A percentile compares a stretch with the other conserved stretches of the same genome.
These are phyloP conservation scores for Ptilorrhoa leucosticta DNA, from an alignment of 2,113 vertebrate genomes.

Conservation along the genomic window DNA sequence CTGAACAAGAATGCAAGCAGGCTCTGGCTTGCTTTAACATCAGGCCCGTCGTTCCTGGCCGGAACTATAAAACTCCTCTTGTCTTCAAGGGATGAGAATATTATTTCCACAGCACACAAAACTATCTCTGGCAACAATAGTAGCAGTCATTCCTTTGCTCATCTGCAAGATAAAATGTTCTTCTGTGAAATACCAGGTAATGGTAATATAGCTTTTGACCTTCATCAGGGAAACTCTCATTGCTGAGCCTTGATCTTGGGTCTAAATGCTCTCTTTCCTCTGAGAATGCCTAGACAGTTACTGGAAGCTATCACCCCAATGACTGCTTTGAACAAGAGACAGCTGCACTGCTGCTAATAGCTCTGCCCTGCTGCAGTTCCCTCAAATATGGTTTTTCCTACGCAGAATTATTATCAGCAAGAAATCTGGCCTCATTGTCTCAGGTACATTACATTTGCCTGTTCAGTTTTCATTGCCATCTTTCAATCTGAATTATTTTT, in stretches of 20 bases:
- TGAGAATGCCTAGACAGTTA: neutral
- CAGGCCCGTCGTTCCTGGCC: neutral
- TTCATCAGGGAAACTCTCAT: neutral
- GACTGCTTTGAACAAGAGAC: neutral
- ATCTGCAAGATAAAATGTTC: neutral
- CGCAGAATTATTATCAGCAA: neutral
- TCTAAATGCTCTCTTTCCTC: neutral
- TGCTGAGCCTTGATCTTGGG: neutral
- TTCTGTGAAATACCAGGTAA: neutral
- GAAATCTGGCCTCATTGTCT: neutral
- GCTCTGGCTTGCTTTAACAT: neutral
- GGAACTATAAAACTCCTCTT: neutral
- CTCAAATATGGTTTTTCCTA: neutral
- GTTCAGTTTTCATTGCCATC: neutral
- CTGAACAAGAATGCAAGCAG: neutral
- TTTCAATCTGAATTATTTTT: neutral
- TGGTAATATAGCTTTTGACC: neutral
- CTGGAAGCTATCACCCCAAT: neutral
- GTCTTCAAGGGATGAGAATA: neutral
- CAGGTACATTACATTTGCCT: neutral
- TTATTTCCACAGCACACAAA: neutral
- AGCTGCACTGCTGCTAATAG: neutral
- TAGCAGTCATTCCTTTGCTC: neutral
- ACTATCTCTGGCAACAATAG: neutral
- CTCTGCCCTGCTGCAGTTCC: neutral